These are phyloP conservation scores for Trichonephila clavipes DNA, from an alignment of 1,140 invertebrate species.

Conservation along the genomic window DNA sequence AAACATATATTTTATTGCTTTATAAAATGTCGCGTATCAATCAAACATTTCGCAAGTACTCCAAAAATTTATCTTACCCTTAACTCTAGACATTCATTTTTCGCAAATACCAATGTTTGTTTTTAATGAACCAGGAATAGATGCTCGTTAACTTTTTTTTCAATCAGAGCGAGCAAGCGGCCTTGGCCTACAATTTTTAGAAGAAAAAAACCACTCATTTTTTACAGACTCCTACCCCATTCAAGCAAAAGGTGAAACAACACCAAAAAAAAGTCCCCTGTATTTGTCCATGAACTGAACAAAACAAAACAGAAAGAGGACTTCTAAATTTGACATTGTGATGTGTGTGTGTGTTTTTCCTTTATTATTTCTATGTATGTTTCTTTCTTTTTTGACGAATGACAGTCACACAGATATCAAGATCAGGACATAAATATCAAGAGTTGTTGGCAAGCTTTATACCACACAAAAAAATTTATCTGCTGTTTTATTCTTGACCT, in stretches of 20 bases:
- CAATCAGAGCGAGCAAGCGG: not conserved
- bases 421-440: not conserved
- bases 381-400: not conserved
- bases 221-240: not conserved
- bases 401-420: not conserved
- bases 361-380: too few relatives aligned
- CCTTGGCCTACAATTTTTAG: not conserved
- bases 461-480: too few relatives aligned
- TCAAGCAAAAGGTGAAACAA: not conserved
- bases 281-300: not conserved
- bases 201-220: not conserved
- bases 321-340: not conserved
- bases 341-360: not conserved
- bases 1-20: too few relatives aligned
- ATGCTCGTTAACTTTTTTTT: not conserved
- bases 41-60: too few relatives aligned
- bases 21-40: too few relatives aligned
- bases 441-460: too few relatives aligned
- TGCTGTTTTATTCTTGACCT: too few relatives aligned
- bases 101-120: not conserved
- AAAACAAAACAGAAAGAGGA: not conserved
- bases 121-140: not conserved
- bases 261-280: not conserved
- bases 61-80: too few relatives aligned
- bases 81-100: not conserved